phyloP scores from a whole-genome alignment of 2,797 vertebrate genomes.

The Melopsittacus undulatus region DNA sequence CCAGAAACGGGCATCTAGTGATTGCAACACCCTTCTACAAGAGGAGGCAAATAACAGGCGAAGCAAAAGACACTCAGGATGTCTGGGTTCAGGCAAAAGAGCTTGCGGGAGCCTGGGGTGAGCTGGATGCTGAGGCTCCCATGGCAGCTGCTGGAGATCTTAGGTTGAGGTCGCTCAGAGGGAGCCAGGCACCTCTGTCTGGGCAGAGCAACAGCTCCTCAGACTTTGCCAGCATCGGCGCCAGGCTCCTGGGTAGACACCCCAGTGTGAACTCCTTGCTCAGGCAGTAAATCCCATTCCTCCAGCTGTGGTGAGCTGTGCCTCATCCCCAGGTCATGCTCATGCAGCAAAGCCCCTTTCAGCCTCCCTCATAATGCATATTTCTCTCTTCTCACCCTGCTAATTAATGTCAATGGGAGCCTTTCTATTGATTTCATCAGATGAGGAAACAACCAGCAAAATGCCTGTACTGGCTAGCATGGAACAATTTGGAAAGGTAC shows the following conservation, averaged over 20 bases:
- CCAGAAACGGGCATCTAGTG: neutral
- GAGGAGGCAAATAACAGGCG: neutral
- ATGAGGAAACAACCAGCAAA: neutral
- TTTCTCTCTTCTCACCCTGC: neutral
- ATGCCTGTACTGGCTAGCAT: accelerated
- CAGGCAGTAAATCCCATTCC: neutral
- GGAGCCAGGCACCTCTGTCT: neutral
- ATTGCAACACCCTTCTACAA: neutral
- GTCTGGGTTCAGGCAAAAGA: neutral
- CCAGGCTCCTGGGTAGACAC: neutral
- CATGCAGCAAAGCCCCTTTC: neutral
- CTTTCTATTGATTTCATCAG: neutral
- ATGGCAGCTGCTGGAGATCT: neutral
- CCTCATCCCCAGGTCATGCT: neutral
- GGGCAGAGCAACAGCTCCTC: neutral
- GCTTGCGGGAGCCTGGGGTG: accelerated
- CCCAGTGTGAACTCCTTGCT: neutral
- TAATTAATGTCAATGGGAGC: neutral
- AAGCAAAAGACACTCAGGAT: neutral
- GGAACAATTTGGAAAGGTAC: neutral
- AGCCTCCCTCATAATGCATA: accelerated
- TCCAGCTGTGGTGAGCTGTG: neutral
- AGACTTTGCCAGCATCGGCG: neutral
- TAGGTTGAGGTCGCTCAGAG: neutral
- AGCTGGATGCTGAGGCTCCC: accelerated